Percentiles rank a stretch among this genome's conserved stretches.
Evolutionary conservation across 1,140 invertebrate species (phyloP).

Genomic region (Papilio helenus): DNA sequence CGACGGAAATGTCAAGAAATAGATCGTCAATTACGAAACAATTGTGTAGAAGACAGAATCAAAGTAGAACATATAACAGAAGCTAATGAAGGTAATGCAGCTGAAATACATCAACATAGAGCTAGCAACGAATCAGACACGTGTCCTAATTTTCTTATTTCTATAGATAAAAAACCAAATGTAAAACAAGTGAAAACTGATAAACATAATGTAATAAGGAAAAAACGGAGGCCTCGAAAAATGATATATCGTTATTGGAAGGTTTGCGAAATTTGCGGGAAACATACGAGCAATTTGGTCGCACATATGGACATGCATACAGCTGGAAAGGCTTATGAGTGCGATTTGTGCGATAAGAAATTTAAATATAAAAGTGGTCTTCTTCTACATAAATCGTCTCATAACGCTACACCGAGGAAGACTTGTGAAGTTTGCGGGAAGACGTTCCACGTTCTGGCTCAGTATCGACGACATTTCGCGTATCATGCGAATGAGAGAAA

Average conservation of each 20-base stretch:
- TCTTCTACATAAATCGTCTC: slow-evolving; percentile 76
- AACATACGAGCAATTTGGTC: slow-evolving; percentile 74
- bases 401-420: slow-evolving; percentile 77
- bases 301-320: slow-evolving; percentile 83
- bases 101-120: slow-evolving; percentile 41
- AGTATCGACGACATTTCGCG: slow-evolving; percentile 73
- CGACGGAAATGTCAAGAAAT: slow-evolving; percentile 75
- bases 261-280: slow-evolving; percentile 80
- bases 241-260: slow-evolving; percentile 76
- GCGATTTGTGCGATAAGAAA: slow-evolving; percentile 83
- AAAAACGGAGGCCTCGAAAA: slow-evolving; percentile 59
- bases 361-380: slow-evolving; percentile 82
- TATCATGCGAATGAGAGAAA: slow-evolving; percentile 81
- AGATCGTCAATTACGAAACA: slow-evolving; percentile 55
- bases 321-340: slow-evolving; percentile 82
- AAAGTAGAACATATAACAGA: slow-evolving; percentile 58
- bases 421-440: slow-evolving; percentile 80
- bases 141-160: slow-evolving; percentile 48
- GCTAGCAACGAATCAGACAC: slow-evolving; percentile 46
- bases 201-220: slow-evolving; percentile 46
- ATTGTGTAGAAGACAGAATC: slow-evolving; percentile 51
- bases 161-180: slow-evolving; percentile 42
- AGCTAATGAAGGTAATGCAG: slow-evolving; percentile 46
- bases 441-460: slow-evolving; percentile 74
- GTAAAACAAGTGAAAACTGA: slow-evolving; percentile 49